Evolutionary conservation across 2,888 invertebrate genomes (phyloP).

Genomic region (Euzetes globulus): DNA sequence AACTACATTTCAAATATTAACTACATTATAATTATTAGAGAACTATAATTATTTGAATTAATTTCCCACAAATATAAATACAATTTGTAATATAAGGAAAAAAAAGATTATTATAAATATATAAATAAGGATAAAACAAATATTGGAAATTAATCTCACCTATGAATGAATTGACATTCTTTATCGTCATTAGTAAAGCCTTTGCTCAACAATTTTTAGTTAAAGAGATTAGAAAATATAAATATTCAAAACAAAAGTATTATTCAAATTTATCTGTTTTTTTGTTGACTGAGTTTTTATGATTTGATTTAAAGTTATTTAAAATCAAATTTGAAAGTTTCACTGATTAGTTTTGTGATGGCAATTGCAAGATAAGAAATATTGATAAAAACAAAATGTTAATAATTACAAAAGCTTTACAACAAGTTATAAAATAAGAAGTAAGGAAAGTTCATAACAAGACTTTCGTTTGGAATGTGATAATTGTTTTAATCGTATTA

Average conservation of each 20-base stretch:
- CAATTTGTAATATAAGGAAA: not conserved
- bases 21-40: not conserved
- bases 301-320: no score
- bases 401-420: not conserved
- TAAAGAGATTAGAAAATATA: not conserved
- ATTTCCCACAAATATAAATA: not conserved
- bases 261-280: not conserved
- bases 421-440: not conserved
- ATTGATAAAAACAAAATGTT: not conserved
- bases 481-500: not conserved
- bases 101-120: constrained; percentile 3
- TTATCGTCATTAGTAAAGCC: not conserved
- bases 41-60: not conserved
- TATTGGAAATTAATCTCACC: not conserved
- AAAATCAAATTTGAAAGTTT: no score
- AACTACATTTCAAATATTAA: not conserved
- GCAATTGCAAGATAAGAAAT: not conserved
- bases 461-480: constrained; percentile 9
- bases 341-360: no score
- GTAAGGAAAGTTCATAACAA: not conserved
- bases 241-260: not conserved
- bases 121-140: not conserved
- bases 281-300: not conserved
- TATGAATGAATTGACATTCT: constrained; percentile 4
- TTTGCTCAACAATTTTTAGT: constrained; percentile 16